These are phyloP conservation scores for Pollenia labialis DNA, from an alignment of 2,888 invertebrate genomes.

Conservation along the genomic window DNA sequence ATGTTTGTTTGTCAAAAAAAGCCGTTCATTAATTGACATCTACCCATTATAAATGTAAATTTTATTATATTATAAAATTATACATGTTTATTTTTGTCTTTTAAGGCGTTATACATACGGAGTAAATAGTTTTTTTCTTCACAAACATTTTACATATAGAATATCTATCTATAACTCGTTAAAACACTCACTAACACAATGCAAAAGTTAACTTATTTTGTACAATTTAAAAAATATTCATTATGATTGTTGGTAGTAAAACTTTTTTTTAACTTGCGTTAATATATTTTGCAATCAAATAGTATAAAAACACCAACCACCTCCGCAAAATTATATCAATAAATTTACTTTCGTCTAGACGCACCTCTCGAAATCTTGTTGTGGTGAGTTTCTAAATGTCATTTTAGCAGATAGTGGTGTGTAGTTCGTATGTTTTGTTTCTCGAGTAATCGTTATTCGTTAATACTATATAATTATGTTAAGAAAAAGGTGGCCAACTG, in stretches of 20 bases:
- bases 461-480: not conserved
- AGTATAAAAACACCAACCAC: slow-evolving; percentile 66
- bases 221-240: not conserved
- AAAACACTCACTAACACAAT: not conserved
- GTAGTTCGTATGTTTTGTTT: not conserved
- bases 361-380: slow-evolving; percentile 43
- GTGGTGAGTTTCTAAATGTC: slow-evolving; percentile 61
- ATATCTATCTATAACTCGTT: not conserved
- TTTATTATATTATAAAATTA: not conserved
- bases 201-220: slow-evolving; percentile 26
- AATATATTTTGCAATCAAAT: slow-evolving; percentile 64
- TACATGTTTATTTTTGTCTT: slow-evolving; percentile 53
- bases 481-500: not conserved
- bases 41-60: not conserved
- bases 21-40: not conserved
- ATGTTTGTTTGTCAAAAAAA: not conserved
- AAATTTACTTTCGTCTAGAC: slow-evolving; percentile 63
- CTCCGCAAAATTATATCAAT: slow-evolving; percentile 68
- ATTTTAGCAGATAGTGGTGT: slow-evolving; percentile 15
- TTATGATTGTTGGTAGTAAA: not conserved
- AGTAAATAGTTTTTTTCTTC: slow-evolving; percentile 12
- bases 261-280: slow-evolving; percentile 27
- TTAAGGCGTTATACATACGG: slow-evolving; percentile 54
- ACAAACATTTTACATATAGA: slow-evolving; percentile 6
- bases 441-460: slow-evolving; percentile 27